Percentiles rank a stretch among this genome's conserved stretches.
Evolutionary conservation across 2,888 invertebrate species (phyloP).

Genomic region (Oscheius sp.): DNA sequence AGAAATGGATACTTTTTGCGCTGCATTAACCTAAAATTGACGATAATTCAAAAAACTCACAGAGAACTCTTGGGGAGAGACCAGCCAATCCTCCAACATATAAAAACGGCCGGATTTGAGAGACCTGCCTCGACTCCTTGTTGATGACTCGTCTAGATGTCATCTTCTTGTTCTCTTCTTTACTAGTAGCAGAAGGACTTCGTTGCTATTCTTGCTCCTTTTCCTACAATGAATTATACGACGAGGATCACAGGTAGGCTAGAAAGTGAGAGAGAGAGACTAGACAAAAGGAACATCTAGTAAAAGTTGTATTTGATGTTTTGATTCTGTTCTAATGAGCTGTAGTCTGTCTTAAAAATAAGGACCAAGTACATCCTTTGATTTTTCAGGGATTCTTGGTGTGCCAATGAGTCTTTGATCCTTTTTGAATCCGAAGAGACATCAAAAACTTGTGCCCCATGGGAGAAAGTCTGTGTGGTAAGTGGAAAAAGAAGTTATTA

Average conservation of each 20-base stretch:
- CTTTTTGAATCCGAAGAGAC: slow-evolving; percentile 58
- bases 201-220: slow-evolving; percentile 65
- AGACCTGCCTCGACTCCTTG: slow-evolving; percentile 52
- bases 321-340: no score
- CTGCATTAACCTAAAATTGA: no score
- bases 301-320: background rate
- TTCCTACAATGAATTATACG: slow-evolving; percentile 66
- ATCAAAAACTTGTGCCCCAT: slow-evolving; percentile 62
- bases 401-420: slow-evolving; percentile 63
- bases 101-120: slow-evolving; percentile 54
- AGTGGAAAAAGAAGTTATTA: background rate
- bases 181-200: slow-evolving; percentile 29
- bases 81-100: slow-evolving; percentile 56
- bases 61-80: slow-evolving; percentile 52
- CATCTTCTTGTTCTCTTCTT: slow-evolving; percentile 35
- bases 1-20: slow-evolving; percentile 18
- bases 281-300: background rate
- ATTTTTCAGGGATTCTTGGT: slow-evolving; percentile 62
- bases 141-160: slow-evolving; percentile 54
- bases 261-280: background rate
- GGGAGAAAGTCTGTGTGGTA: slow-evolving; percentile 66
- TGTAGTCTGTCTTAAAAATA: no score
- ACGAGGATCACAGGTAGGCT: slow-evolving; percentile 55
- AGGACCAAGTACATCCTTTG: background rate
- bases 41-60: slow-evolving; percentile 40